Percentiles rank a stretch among this genome's conserved stretches.
These are phyloP conservation scores for Scelioninae gen. 2 DNA, from an alignment of 2,888 invertebrate species.

Conservation along the genomic window DNA sequence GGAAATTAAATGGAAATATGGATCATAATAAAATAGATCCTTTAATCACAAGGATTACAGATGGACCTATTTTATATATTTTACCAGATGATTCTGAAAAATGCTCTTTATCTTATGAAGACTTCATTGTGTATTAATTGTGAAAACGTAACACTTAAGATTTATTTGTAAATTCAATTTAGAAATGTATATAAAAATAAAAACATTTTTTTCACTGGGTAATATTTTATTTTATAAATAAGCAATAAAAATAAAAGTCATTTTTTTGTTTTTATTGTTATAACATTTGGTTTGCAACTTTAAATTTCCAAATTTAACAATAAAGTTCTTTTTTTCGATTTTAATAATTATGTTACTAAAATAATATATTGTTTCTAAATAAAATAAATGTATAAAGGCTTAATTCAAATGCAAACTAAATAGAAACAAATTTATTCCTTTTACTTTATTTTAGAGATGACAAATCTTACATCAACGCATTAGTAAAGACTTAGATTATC, in stretches of 20 bases:
- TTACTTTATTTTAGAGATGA: slow-evolving; percentile 53
- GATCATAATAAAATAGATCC: slow-evolving; percentile 75
- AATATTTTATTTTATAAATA: too few relatives aligned
- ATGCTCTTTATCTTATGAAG: not conserved
- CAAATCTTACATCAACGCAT: slow-evolving; percentile 49
- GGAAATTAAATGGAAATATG: slow-evolving; percentile 72
- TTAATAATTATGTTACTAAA: too few relatives aligned
- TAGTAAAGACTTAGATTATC: slow-evolving; percentile 50
- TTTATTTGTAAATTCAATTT: not conserved
- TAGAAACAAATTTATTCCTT: slow-evolving; percentile 16
- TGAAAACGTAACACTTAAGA: not conserved
- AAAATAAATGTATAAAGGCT: too few relatives aligned
- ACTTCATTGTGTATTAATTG: not conserved
- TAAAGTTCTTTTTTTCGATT: too few relatives aligned
- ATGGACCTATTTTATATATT: slow-evolving; percentile 70
- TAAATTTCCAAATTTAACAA: too few relatives aligned
- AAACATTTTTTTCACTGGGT: too few relatives aligned
- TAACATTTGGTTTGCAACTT: too few relatives aligned
- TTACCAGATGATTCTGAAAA: slow-evolving; percentile 60
- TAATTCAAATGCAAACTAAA: too few relatives aligned
- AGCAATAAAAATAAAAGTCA: too few relatives aligned
- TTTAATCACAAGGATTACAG: slow-evolving; percentile 76
- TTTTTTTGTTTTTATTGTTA: too few relatives aligned
- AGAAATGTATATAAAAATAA: too few relatives aligned
- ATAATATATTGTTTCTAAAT: too few relatives aligned